Conservation (phyloP, 1,140 invertebrate species). For the Maconellicoccus hirsutus region DNA sequence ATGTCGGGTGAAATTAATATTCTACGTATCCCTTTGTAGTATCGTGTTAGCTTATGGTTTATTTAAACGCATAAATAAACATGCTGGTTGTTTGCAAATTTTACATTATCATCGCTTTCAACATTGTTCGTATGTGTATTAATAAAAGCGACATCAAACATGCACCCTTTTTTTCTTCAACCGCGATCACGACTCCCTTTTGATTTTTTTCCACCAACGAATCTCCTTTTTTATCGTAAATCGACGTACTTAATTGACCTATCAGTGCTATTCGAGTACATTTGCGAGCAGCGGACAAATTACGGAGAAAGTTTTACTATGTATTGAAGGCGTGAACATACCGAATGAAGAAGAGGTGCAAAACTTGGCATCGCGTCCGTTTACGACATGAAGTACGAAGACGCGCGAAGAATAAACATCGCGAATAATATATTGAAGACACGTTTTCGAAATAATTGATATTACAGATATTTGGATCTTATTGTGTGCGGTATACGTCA, state of each 20-base stretch:
- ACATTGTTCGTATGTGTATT: constrained; percentile 16
- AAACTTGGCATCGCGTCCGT: not conserved
- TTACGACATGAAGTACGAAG: not conserved
- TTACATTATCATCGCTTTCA: constrained; percentile 21
- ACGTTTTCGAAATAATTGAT: constrained; percentile 4
- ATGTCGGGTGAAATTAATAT: not conserved
- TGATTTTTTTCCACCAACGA: not conserved
- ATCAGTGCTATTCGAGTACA: too few relatives aligned
- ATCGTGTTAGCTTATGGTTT: constrained; percentile 17
- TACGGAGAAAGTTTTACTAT: too few relatives aligned
- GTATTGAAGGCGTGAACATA: too few relatives aligned
- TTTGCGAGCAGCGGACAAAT: too few relatives aligned
- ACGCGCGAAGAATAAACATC: not conserved
- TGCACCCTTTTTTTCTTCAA: constrained; percentile 7
- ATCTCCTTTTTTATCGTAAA: not conserved
- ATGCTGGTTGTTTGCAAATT: constrained; percentile 19
- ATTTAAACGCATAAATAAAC: constrained; percentile 22
- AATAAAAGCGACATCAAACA: constrained; percentile 21
- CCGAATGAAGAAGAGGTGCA: not conserved
- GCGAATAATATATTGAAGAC: constrained; percentile 9
- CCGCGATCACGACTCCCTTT: not conserved
- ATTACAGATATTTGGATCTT: not conserved
- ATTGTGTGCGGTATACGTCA: not conserved
- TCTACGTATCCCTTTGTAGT: not conserved
- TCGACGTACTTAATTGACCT: not conserved